Conservation (phyloP, 2,113 vertebrate species). For the Eolophus roseicapilla region DNA sequence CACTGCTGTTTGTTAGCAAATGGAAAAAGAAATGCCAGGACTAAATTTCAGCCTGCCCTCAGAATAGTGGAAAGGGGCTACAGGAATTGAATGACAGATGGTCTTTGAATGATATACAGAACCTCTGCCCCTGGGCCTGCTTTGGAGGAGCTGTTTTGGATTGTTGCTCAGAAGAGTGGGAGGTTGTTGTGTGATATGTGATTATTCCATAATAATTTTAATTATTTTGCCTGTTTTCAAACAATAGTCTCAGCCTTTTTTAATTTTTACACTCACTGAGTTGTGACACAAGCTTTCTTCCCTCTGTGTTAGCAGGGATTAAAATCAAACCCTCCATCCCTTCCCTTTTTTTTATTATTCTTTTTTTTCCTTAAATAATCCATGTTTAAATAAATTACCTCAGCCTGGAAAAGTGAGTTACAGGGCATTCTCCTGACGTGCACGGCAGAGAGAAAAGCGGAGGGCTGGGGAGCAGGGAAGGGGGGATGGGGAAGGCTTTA, state of each 20-base stretch:
- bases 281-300: slow-evolving; percentile 81
- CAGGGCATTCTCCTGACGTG: slow-evolving; percentile 62
- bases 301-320: slow-evolving; percentile 78
- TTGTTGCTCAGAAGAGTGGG: slow-evolving; percentile 87
- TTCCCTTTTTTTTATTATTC: slow-evolving; percentile 62
- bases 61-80: slow-evolving; percentile 77
- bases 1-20: slow-evolving; percentile 90
- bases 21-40: slow-evolving; percentile 81
- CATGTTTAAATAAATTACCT: slow-evolving; percentile 81
- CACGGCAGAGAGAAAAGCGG: slow-evolving; percentile 15
- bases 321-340: slow-evolving; percentile 79
- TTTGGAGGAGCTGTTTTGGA: slow-evolving; percentile 88
- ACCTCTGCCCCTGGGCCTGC: slow-evolving; percentile 87
- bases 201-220: slow-evolving; percentile 89
- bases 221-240: slow-evolving; percentile 85
- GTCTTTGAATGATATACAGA: slow-evolving; percentile 94
- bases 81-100: slow-evolving; percentile 93
- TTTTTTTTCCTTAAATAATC: slow-evolving; percentile 67
- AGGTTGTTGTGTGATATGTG: slow-evolving; percentile 86
- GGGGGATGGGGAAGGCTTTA: slow-evolving; percentile 39
- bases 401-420: slow-evolving; percentile 75
- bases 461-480: not conserved
- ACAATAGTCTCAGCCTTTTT: slow-evolving; percentile 81
- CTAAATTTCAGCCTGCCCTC: slow-evolving; percentile 82
- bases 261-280: slow-evolving; percentile 83